A percentile compares a stretch with the other conserved stretches of the same genome.
phyloP scores from a whole-genome alignment of 2,888 invertebrate species.

The Steromphala cineraria region DNA sequence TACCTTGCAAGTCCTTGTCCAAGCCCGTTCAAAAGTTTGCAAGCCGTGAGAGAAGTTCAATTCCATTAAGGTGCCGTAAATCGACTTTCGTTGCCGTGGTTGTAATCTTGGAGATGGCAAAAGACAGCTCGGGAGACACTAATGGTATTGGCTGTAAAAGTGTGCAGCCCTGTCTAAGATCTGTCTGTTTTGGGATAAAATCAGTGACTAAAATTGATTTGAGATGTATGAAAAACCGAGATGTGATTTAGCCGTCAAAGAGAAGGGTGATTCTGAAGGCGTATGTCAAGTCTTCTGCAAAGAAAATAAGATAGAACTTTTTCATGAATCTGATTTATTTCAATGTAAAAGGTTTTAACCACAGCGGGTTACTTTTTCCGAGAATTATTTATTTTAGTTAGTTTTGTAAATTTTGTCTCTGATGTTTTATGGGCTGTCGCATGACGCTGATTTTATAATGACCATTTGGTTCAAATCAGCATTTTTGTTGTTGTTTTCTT shows the following conservation, averaged over 20 bases:
- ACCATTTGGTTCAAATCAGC: too few relatives aligned
- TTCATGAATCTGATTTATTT: too few relatives aligned
- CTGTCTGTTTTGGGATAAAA: not conserved
- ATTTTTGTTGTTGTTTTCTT: too few relatives aligned
- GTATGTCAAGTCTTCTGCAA: not conserved
- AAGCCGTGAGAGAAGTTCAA: not conserved
- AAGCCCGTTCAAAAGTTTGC: not conserved
- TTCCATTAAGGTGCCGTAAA: not conserved
- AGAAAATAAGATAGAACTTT: too few relatives aligned
- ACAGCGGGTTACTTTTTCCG: too few relatives aligned
- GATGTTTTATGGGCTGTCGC: too few relatives aligned
- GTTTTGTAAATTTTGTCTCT: too few relatives aligned
- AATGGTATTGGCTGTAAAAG: slow-evolving; percentile 6
- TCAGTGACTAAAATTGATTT: not conserved
- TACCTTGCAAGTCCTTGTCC: not conserved
- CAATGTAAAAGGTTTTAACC: too few relatives aligned
- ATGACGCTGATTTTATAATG: too few relatives aligned
- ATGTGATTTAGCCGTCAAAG: not conserved
- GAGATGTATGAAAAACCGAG: not conserved
- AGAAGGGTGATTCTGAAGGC: not conserved
- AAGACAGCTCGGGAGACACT: not conserved
- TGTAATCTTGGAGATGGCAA: slow-evolving; percentile 5
- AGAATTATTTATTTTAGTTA: too few relatives aligned
- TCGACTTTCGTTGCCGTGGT: not conserved
- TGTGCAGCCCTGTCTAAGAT: not conserved